Evolutionary conservation across 2,113 vertebrate genomes (phyloP).

Genomic region (Semnornis frantzii): DNA sequence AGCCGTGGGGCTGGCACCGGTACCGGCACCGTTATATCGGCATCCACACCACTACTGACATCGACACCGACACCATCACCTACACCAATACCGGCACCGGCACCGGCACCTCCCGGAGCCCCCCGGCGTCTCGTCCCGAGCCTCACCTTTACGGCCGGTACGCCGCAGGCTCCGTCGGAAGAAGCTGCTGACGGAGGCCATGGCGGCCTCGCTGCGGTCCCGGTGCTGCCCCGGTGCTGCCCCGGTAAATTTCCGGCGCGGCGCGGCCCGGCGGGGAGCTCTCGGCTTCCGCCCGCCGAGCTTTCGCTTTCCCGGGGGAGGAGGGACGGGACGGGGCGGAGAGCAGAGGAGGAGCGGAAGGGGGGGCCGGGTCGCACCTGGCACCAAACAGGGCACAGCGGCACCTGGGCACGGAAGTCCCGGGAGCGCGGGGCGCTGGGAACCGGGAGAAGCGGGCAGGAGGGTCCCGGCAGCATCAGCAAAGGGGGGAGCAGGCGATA

Average conservation of each 20-base stretch:
- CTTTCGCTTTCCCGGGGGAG: conserved; percentile 33
- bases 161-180: conserved; percentile 68
- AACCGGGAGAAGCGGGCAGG: not conserved
- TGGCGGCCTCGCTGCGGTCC: not conserved
- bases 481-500: not conserved
- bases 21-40: not conserved
- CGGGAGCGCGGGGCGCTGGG: not conserved
- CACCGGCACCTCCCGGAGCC: not conserved
- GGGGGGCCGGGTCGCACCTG: not conserved
- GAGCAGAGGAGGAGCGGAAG: not conserved
- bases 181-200: conserved; percentile 51
- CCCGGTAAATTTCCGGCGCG: not conserved
- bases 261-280: not conserved
- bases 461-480: not conserved
- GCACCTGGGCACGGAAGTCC: not conserved
- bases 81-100: not conserved
- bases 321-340: not conserved
- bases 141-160: not conserved
- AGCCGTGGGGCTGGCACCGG: not conserved
- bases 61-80: not conserved
- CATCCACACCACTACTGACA: too few relatives aligned
- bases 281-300: not conserved
- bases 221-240: not conserved
- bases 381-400: not conserved
- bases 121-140: not conserved